Base-by-base conservation (phyloP, 30 jellyfish, hydroid and myxozoan species). In the Hydractinia echinata region DNA sequence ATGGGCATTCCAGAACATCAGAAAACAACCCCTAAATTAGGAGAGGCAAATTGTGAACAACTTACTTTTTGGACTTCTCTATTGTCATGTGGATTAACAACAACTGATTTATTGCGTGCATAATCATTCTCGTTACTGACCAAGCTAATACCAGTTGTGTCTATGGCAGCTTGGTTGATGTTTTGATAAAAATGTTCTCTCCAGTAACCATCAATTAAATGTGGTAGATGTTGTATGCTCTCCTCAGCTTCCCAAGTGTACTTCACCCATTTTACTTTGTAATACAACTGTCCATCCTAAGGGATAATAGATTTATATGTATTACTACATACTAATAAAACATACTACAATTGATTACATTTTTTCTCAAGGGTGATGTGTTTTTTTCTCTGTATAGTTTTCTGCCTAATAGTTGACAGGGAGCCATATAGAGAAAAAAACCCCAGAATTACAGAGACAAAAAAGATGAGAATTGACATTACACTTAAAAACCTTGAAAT, bases 191-290 rank as follows among this genome's bases (percentile, higher is more conserved):
- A 77, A 55, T 77, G 85, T 5, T 77, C 85, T n/a, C 85, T 54
- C 85, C 85, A 77, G 39, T 77, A 77, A 18, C 85, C 85, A 77
- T 77, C 85, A 77, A 77, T 77, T 10, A 77, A 55, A 55, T 77
- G 85, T 5, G 85, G 85, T 9, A 77, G 80, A 77, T 77, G 85
- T 8, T 77, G 85, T 53, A 77, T 77, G 85, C 85, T 77, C 79
- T 77, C 85, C 4, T 77, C 85, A 9, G 85, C 85, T 66, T 77
- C 85, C 85, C 85, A 77, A 9, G 85, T 77, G 52, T 77, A 77
- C 30, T 77, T 77, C 54, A 77, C 85, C 85, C 85, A 77, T 77
- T 77, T 77, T 19, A 77, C 85, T 77, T 77, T 77, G 49, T 77
- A 77, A 54, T 9, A 77, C n/a, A 77, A 55, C 55, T 54, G 80